Evolutionary conservation across 2,888 invertebrate genomes (phyloP), one percentile per base, ranked within the genome.

Genomic region (Watsonalla cultraria): DNA sequence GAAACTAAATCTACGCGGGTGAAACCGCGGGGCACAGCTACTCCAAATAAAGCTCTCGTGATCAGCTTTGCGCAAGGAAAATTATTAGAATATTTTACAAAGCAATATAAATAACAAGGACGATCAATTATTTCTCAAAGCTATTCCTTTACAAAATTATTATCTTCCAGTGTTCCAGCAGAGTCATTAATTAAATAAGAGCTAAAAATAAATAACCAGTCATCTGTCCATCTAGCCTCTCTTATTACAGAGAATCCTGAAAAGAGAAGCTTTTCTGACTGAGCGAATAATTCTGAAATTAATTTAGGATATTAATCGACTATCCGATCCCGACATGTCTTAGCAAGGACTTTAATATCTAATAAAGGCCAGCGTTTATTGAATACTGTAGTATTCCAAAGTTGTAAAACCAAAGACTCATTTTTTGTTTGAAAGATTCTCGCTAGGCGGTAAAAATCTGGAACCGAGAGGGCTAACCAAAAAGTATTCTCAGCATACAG

Each of bases 281-380:
- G 74, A 78, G 82, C 84, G 79, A 79, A 79, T 82, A 77, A 72
- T 72, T 75, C 71, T 79, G 72, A 77, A 80, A 84, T 82, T 84
- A 86, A 85, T 82, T 80, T 76, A 69, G 65, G 66, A 24, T 2
- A 24, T 24, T 73, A 68, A 78, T 84, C 82, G 80, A 73, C 84
- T 73, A 64, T 51, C 61, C 70, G 64, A 65, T 66, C 62, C 60
- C 59, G 65, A 60, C 72, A 65, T 62, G 75, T 76, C 75, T 70
- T 67, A 64, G 68, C 72, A 66, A 64, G 58, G 68, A 70, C 67
- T 72, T 69, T 72, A 75, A 81, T 78, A 76, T 58, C 52, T 61
- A 59, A 62, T 64, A 64, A 65, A 64, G 60, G 60, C 62, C 64
- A 63, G 64, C 66, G 64, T 68, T 71, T 9, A 34, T 70, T 64